Percentiles rank a stretch among this genome's conserved stretches.
phyloP scores from a whole-genome alignment of 1,140 invertebrate genomes.

The Zeugodacus cucurbitae region DNA sequence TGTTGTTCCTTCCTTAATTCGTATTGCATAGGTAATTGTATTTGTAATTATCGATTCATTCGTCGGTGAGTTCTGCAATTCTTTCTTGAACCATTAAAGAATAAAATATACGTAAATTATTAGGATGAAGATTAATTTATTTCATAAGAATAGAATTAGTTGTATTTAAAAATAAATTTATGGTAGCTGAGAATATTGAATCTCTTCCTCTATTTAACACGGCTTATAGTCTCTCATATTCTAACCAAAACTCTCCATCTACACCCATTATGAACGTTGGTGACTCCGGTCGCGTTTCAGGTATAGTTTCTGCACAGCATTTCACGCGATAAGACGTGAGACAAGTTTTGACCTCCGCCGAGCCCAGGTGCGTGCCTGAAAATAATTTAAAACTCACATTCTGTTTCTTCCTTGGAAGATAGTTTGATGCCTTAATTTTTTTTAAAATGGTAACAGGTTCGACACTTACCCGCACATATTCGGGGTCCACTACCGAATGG shows the following conservation, averaged over 20 bases:
- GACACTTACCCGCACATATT: conserved; percentile 70
- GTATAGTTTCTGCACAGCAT: not conserved
- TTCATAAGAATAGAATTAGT: no score
- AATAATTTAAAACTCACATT: not conserved
- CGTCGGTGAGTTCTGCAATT: no score
- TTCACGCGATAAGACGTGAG: not conserved
- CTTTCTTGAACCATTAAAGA: no score
- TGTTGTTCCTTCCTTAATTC: not conserved
- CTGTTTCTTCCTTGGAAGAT: no score
- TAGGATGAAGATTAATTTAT: no score
- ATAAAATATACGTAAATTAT: no score
- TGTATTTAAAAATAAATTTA: no score
- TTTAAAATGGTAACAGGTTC: no score
- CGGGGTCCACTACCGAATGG: conserved; percentile 76
- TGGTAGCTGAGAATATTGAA: no score
- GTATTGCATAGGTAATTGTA: not conserved
- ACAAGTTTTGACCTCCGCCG: conserved; percentile 6
- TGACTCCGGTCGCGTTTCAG: not conserved
- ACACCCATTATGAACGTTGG: not conserved
- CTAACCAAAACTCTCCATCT: not conserved
- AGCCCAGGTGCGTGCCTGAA: conserved; percentile 42
- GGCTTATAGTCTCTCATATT: not conserved
- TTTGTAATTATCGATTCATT: no score
- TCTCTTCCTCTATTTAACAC: no score
- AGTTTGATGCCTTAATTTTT: no score